Percentiles rank a stretch among this genome's conserved stretches.
Evolutionary conservation across 2,888 invertebrate genomes (phyloP).

Genomic region (Leistus spinibarbis): DNA sequence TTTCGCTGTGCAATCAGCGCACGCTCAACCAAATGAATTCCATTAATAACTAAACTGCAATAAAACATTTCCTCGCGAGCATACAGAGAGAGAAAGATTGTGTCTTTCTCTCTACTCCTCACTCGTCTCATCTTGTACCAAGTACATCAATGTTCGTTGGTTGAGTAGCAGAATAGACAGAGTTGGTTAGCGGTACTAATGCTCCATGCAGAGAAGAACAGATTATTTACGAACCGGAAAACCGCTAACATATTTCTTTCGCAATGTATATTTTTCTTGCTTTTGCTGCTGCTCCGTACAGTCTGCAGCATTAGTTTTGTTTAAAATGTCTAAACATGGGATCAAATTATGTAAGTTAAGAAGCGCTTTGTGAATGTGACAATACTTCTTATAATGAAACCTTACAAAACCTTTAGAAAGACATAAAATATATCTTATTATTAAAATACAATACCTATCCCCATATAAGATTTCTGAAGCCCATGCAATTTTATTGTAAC

Average conservation of each 20-base stretch:
- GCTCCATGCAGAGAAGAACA: conserved; percentile 22
- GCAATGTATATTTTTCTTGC: not conserved
- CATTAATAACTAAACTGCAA: conserved; percentile 36
- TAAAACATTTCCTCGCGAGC: conserved; percentile 16
- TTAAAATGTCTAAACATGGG: not conserved
- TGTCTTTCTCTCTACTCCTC: not conserved
- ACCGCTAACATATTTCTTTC: conserved; percentile 26
- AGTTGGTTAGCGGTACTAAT: conserved; percentile 17
- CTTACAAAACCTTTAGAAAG: not conserved
- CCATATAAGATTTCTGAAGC: not conserved
- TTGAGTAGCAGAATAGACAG: not conserved
- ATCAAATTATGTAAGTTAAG: no score
- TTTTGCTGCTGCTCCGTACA: not conserved
- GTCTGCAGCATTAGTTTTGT: not conserved
- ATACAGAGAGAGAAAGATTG: not conserved
- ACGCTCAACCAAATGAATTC: conserved; percentile 20
- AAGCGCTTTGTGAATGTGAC: not conserved
- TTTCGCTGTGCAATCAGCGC: conserved; percentile 28
- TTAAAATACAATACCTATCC: not conserved
- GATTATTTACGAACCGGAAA: conserved; percentile 31
- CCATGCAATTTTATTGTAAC: not conserved
- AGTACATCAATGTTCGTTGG: not conserved
- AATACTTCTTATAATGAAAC: not conserved
- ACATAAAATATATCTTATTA: not conserved
- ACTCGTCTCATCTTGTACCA: no score